phyloP scores from a whole-genome alignment of 2,113 vertebrate genomes.

The Eudyptes chrysolophus region DNA sequence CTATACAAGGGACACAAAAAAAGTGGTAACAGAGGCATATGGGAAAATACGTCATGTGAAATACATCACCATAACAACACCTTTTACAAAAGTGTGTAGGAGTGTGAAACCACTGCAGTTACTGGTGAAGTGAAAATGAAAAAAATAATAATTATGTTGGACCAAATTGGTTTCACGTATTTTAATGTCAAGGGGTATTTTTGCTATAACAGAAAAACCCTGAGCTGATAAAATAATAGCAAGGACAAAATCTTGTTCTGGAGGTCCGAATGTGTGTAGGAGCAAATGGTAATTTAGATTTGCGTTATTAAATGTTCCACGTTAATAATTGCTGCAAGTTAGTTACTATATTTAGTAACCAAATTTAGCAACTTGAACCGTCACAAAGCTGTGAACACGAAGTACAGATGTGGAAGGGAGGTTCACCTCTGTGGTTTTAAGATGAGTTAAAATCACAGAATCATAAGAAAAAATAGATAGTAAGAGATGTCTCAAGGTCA shows the following conservation, averaged over 20 bases:
- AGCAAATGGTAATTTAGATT: not conserved
- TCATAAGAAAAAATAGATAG: not conserved
- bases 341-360: not conserved
- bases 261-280: not conserved
- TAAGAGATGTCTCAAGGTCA: not conserved
- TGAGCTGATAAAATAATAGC: not conserved
- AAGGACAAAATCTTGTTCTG: not conserved
- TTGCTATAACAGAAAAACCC: not conserved
- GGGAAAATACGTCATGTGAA: not conserved
- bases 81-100: not conserved
- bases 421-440: not conserved
- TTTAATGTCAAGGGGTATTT: not conserved
- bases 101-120: not conserved
- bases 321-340: not conserved
- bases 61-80: slow-evolving; percentile 20
- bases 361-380: not conserved
- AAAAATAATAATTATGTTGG: not conserved
- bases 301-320: not conserved
- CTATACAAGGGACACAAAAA: not conserved
- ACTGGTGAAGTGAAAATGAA: not conserved
- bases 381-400: not conserved
- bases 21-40: not conserved
- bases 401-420: not conserved
- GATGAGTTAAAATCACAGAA: not conserved
- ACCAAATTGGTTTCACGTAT: not conserved